phyloP scores from a whole-genome alignment of 2,888 invertebrate species.

The Heliconius cydno region DNA sequence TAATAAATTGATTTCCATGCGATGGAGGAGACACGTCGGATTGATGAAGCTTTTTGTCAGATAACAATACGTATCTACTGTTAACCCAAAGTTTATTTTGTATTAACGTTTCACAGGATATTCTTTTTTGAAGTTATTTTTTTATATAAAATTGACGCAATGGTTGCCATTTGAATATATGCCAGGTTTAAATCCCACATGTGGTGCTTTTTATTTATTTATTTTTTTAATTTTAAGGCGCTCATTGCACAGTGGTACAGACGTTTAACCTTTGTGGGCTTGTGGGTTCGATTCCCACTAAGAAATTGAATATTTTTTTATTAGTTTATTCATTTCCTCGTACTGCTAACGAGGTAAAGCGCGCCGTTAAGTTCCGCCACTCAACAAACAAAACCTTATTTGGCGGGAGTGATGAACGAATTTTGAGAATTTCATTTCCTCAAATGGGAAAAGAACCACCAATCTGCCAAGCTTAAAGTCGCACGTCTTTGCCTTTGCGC shows the following conservation, averaged over 20 bases:
- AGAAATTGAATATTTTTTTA: no score
- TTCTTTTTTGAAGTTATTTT: not conserved
- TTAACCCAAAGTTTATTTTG: slow-evolving; percentile 6
- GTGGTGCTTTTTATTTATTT: no score
- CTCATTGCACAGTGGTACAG: no score
- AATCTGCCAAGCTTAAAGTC: not conserved
- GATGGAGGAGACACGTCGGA: slow-evolving; percentile 5
- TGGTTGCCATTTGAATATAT: not conserved
- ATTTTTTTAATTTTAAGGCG: no score
- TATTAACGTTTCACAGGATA: not conserved
- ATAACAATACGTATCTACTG: not conserved
- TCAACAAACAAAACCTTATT: not conserved
- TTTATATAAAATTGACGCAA: not conserved
- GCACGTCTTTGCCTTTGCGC: not conserved
- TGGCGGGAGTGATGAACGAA: no score
- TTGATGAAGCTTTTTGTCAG: slow-evolving; percentile 13
- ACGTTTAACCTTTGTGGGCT: no score
- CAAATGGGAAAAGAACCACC: not conserved
- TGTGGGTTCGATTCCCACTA: no score
- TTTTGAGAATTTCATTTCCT: not conserved
- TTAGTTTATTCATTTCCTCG: no score
- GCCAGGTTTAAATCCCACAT: not conserved
- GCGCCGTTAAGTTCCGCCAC: not conserved
- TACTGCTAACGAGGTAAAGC: no score
- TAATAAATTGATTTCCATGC: slow-evolving; percentile 19